Base-by-base conservation (phyloP, 2,888 invertebrate genomes). In the Trichopria drosophilae region DNA sequence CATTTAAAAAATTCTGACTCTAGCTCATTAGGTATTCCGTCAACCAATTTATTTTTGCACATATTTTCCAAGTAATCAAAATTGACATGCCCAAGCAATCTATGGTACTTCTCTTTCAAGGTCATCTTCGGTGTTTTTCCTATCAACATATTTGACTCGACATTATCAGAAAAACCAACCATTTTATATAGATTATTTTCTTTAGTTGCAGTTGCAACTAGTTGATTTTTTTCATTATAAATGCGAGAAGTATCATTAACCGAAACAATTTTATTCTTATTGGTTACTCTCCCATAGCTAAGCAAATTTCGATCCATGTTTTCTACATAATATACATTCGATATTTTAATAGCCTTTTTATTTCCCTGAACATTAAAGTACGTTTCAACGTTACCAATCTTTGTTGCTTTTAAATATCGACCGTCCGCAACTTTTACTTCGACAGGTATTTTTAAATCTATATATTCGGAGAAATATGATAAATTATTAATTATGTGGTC, bases 241-340 rank as follows among this genome's bases (percentile, higher is more conserved):
- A 46, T 39, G 19, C 39, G 19, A 32, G 23, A 15, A 15, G 16
- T 40, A 9, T 40, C 19, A 10, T 35, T 12, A 18, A 2, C 19
- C 29, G 4, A 19, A 12, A 15, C 19, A 26, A 60, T 48, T 13
- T 28, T 55, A 29, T 44, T 43, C 28, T 43, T 46, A 19, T 56
- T 28, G 1, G 55, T 57, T 31, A 60, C 42, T 45, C 53, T 57
- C 3, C 47, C 35, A 35, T 23, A 53, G 52, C 53, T 57, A 6
- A 58, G 34, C 18, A 58, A 29, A 53, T 58, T 61, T 53, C 43
- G 19, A 35, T 51, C 51, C 22, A 59, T 61, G n/a, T n/a, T n/a
- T n/a, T n/a, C n/a, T n/a, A n/a, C n/a, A n/a, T n/a, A n/a, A n/a
- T n/a, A n/a, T n/a, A n/a, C n/a, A n/a, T n/a, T n/a, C n/a, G n/a